A percentile compares a stretch with the other conserved stretches of the same genome.
phyloP scores from a whole-genome alignment of 1,140 invertebrate genomes.

The Eubasilissa regina region DNA sequence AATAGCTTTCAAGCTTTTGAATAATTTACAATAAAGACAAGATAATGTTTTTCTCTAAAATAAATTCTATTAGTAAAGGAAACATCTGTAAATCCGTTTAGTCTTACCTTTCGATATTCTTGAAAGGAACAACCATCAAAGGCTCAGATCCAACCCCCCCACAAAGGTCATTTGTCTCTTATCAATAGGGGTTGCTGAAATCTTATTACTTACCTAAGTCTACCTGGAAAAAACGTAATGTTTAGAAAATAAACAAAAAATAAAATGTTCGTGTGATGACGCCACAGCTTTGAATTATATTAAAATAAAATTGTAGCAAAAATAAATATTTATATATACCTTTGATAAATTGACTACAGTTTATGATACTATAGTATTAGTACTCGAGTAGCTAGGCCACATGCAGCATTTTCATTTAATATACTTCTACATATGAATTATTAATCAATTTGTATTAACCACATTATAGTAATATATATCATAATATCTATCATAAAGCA shows the following conservation, averaged over 20 bases:
- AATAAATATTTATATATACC: no score
- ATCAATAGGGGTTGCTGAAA: conserved; percentile 18
- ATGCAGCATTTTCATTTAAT: no score
- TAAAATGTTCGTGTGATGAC: no score
- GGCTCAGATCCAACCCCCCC: neutral
- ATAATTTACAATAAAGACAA: conserved; percentile 9
- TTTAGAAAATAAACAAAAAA: neutral
- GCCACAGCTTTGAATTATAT: no score
- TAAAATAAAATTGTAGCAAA: no score
- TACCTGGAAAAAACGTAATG: neutral
- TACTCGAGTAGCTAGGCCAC: no score
- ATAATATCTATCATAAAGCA: no score
- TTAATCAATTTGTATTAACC: no score
- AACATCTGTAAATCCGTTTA: conserved; percentile 38
- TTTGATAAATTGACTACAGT: no score
- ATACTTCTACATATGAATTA: no score
- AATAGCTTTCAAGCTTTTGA: conserved; percentile 3
- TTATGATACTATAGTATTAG: no score
- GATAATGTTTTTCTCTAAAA: conserved; percentile 18
- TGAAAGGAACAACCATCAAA: conserved; percentile 13
- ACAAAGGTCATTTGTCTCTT: conserved; percentile 33
- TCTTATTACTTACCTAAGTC: neutral
- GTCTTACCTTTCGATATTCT: conserved; percentile 29
- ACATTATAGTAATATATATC: no score
- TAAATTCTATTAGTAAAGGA: conserved; percentile 18